phyloP scores from a whole-genome alignment of 2,113 vertebrate species.

The Steatornis caripensis region DNA sequence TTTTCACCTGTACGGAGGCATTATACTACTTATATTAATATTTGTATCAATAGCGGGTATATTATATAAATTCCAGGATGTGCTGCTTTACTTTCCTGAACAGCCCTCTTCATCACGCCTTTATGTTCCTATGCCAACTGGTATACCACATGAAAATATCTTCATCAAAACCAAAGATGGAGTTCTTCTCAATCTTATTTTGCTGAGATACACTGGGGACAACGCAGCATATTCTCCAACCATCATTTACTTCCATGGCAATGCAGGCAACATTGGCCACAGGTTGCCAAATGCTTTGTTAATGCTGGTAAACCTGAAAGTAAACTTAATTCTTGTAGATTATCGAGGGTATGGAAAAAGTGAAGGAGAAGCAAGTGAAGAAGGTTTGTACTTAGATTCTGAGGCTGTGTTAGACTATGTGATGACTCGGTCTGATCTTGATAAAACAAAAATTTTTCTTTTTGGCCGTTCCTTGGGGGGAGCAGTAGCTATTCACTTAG shows the following conservation, averaged over 20 bases:
- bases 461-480: slow-evolving; percentile 98
- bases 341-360: slow-evolving; percentile 98
- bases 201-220: slow-evolving; percentile 93
- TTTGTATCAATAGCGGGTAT: slow-evolving; percentile 90
- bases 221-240: slow-evolving; percentile 84
- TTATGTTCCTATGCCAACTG: slow-evolving; percentile 95
- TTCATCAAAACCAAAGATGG: slow-evolving; percentile 96
- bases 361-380: slow-evolving; percentile 93
- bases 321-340: slow-evolving; percentile 92
- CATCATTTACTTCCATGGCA: slow-evolving; percentile 96
- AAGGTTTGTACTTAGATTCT: slow-evolving; percentile 90
- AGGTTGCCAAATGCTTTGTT: slow-evolving; percentile 93
- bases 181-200: slow-evolving; percentile 91
- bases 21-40: slow-evolving; percentile 88
- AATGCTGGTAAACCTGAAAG: slow-evolving; percentile 98
- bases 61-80: slow-evolving; percentile 97
- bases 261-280: slow-evolving; percentile 97
- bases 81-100: slow-evolving; percentile 96
- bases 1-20: slow-evolving; percentile 93
- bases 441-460: slow-evolving; percentile 95
- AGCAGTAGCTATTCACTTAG: slow-evolving; percentile 92
- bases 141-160: slow-evolving; percentile 94
- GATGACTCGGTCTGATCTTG: slow-evolving; percentile 95
- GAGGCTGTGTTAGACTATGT: slow-evolving; percentile 95
- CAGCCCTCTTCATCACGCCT: slow-evolving; percentile 96